Base-by-base conservation (phyloP, 2,888 invertebrate species). In the Harpalus rufipes region DNA sequence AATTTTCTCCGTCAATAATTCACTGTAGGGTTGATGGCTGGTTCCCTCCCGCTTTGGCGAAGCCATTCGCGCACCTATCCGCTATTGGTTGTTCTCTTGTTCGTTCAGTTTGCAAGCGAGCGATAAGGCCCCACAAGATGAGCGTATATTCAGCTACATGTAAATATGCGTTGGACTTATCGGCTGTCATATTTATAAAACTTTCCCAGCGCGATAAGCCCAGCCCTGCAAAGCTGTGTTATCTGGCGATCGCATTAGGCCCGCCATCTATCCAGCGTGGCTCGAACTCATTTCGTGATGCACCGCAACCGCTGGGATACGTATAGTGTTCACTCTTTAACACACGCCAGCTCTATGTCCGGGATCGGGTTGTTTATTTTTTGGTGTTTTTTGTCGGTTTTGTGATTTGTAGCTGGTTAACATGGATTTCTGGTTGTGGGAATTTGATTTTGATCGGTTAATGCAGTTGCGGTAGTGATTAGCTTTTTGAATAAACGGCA, bases 121-220 rank as follows among this genome's bases (percentile, higher is more conserved):
- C 25, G 78, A 78, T 78, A 78, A 78, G 25, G 78, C 78, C 78
- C 56, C 56, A 56, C 56, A 78, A 78, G 78, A 78, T 78, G 78
- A 78, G 78, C 78, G 58, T 78, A 78, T 78, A 78, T 78, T 78
- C 78, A 78, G 78, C 78, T 78, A 61, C 61, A 80, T 80, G 80
- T 80, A 80, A 80, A 80, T 80, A 80, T 80, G 80, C 59, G 78
- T 16, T 39, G 80, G 78, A 78, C 63, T 84, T 78, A 84, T 84
- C 84, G 84, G 84, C 84, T 84, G 84, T 84, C 84, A 84, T 84
- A 84, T 84, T 84, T 84, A 78, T 78, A 76, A 84, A 84, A 84
- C 78, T 84, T 84, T 84, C 56, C 83, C 76, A 83, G 41, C 74
- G 76, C 63, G 80, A 80, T 80, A 80, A 80, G 80, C 61, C 80